phyloP scores from a whole-genome alignment of 2,113 vertebrate genomes.

The Promerops cafer region DNA sequence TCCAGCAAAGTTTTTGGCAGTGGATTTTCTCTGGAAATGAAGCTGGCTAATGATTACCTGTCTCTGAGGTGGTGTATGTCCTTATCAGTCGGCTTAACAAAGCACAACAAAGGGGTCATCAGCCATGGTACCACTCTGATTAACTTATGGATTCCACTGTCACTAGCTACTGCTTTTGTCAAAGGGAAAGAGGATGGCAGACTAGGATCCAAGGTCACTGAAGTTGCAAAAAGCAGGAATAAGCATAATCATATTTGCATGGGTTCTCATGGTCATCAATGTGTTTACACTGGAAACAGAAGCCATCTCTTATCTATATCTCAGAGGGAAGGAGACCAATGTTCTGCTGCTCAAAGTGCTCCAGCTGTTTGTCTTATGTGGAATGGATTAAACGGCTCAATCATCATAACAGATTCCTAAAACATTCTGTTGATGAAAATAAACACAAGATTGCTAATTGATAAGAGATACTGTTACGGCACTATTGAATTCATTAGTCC shows the following conservation, averaged over 20 bases:
- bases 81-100: background rate
- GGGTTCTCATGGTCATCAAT: background rate
- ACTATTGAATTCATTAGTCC: background rate
- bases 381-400: background rate
- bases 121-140: background rate
- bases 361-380: background rate
- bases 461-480: background rate
- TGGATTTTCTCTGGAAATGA: background rate
- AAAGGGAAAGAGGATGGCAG: background rate
- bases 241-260: background rate
- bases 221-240: background rate
- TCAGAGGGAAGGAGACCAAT: background rate
- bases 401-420: background rate
- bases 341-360: background rate
- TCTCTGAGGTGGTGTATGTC: background rate
- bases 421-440: background rate
- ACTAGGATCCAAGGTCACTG: background rate
- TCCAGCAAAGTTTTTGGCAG: background rate
- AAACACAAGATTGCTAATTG: background rate
- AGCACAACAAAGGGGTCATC: background rate
- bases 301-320: background rate
- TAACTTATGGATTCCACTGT: background rate
- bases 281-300: background rate
- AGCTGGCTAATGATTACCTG: conserved; percentile 23
- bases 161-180: background rate